phyloP scores from a whole-genome alignment of 2,113 vertebrate species.

The Clupea harengus region DNA sequence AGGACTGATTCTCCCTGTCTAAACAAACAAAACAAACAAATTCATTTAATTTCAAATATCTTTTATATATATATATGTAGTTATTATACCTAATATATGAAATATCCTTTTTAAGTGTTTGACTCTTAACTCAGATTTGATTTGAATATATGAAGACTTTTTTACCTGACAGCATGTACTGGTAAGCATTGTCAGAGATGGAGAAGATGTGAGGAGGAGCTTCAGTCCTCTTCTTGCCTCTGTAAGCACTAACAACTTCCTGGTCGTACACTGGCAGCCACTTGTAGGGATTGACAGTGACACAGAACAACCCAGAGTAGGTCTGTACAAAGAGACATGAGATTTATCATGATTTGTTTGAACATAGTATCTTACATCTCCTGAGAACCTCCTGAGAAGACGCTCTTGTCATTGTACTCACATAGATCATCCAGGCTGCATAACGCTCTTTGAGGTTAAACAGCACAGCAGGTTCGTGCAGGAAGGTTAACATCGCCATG shows the following conservation, averaged over 20 bases:
- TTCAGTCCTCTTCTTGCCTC: constrained; percentile 86
- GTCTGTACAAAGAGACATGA: constrained; percentile 55
- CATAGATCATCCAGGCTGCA: constrained; percentile 81
- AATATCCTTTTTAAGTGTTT: too few relatives aligned
- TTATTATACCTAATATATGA: too few relatives aligned
- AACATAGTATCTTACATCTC: background rate
- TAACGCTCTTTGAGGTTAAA: constrained; percentile 84
- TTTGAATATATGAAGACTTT: background rate
- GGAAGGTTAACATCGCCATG: constrained; percentile 84
- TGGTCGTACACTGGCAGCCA: constrained; percentile 84
- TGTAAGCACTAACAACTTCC: constrained; percentile 79
- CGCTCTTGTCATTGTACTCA: constrained; percentile 54
- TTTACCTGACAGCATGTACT: constrained; percentile 83
- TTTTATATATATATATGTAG: too few relatives aligned
- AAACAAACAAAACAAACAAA: too few relatives aligned
- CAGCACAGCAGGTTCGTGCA: constrained; percentile 78
- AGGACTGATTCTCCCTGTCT: constrained; percentile 81
- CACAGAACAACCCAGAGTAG: constrained; percentile 67
- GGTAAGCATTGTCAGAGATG: constrained; percentile 87
- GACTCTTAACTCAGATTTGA: too few relatives aligned
- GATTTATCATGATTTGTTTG: background rate
- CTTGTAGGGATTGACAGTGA: constrained; percentile 87
- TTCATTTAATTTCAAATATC: too few relatives aligned
- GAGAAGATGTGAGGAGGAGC: constrained; percentile 89
- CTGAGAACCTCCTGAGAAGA: background rate